Percentiles rank a stretch among this genome's conserved stretches.
Evolutionary conservation across 2,888 invertebrate genomes (phyloP).

Genomic region (Ellobium chinense): DNA sequence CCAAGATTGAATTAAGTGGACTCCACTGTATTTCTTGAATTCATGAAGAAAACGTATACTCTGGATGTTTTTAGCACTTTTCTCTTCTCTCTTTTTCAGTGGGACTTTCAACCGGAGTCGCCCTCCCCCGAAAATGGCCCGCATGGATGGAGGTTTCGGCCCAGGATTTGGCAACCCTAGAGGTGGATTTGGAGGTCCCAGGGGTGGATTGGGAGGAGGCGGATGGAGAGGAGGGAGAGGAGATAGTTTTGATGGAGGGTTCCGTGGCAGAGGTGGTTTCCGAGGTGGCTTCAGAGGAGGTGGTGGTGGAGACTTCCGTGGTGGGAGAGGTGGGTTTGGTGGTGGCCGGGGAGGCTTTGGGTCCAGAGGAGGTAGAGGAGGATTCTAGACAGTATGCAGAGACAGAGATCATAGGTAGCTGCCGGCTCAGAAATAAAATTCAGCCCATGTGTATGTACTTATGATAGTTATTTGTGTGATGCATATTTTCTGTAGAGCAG

Average conservation of each 20-base stretch:
- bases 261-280: slow-evolving; percentile 59
- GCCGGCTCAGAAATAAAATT: too few species aligned
- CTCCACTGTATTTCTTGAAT: not conserved
- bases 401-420: too few species aligned
- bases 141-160: slow-evolving; percentile 48
- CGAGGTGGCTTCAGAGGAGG: slow-evolving; percentile 59
- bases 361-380: too few species aligned
- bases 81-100: slow-evolving; percentile 31
- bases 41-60: too few species aligned
- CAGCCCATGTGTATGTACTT: too few species aligned
- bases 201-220: slow-evolving; percentile 52
- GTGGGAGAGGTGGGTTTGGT: slow-evolving; percentile 48
- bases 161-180: slow-evolving; percentile 66
- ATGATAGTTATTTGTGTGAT: too few species aligned
- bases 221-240: slow-evolving; percentile 47
- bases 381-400: too few species aligned
- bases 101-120: slow-evolving; percentile 23
- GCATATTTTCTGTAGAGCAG: too few species aligned
- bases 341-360: slow-evolving; percentile 48
- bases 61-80: not conserved
- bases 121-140: slow-evolving; percentile 55
- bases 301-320: slow-evolving; percentile 46
- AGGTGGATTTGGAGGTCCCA: slow-evolving; percentile 60
- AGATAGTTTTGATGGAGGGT: slow-evolving; percentile 63
- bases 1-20: not conserved